Base-by-base conservation (phyloP, 2,888 invertebrate species). In the Sphaerophoria rueppellii region DNA sequence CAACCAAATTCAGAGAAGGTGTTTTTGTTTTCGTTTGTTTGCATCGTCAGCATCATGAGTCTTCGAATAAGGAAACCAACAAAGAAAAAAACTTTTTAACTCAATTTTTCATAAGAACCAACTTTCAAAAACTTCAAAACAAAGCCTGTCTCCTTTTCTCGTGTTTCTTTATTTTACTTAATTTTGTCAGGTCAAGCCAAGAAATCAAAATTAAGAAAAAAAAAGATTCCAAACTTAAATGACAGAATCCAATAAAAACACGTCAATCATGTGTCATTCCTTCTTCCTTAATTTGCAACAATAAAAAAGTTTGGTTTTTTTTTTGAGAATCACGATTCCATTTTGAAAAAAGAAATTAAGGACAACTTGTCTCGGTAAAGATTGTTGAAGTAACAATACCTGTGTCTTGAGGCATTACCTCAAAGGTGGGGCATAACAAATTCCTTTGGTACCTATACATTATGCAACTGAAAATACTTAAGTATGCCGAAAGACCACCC, bases 221-320 rank as follows among this genome's bases (percentile, higher is more conserved):
- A 24, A 54, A 75, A 54, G 24, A 61, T 52, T 52, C 40, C 54
- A 67, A 67, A 67, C 67, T 54, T 67, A 16, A 67, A 67, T 54
- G 67, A 67, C 52, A 67, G 67, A 54, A 74, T 77, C 60, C 75
- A 83, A 83, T 79, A 75, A 83, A 83, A 79, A 83, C 79, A 79
- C 55, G 83, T 83, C 83, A 83, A 75, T 80, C 83, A 83, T 79
- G 61, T 80, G 83, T 61, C 83, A 83, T 72, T 72, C 72, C 61
- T 83, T 79, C 67, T 72, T 76, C 52, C 34, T 76, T 72, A 75
- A 75, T 80, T 83, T 60, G 58, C 40, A 57, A 58, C 35, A 60
- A 43, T 40, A 60, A 60, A 40, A 37, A 5, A 57, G 37, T 16
- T 11, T 2, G 1, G 50, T 16, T 52, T 9, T 43, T 55, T 55